Conservation (phyloP, 1,140 invertebrate genomes). For the Lithobius niger region DNA sequence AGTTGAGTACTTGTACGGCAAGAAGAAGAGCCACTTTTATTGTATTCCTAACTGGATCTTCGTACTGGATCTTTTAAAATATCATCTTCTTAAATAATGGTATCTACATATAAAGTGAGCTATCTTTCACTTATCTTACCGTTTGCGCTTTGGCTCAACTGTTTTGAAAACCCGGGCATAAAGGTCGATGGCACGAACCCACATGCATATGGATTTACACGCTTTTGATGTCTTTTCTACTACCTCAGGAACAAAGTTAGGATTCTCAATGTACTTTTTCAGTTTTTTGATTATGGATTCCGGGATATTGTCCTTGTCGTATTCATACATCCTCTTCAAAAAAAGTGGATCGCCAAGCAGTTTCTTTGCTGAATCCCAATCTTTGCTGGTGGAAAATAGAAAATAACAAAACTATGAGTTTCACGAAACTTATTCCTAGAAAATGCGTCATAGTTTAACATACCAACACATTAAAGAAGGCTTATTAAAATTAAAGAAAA, state of each 20-base stretch:
- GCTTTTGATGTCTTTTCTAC: constrained; percentile 61
- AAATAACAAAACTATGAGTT: not conserved
- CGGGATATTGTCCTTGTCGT: constrained; percentile 73
- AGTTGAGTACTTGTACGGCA: too few species aligned
- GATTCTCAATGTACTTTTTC: constrained; percentile 59
- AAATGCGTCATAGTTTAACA: too few species aligned
- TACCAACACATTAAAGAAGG: too few species aligned
- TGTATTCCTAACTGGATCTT: too few species aligned
- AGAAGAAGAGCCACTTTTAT: too few species aligned
- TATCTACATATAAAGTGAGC: too few species aligned
- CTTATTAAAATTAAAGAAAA: too few species aligned
- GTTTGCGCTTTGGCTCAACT: constrained; percentile 69
- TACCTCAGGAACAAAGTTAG: constrained; percentile 36
- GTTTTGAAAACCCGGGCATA: constrained; percentile 68
- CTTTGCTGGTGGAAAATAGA: constrained; percentile 41
- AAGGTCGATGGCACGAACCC: constrained; percentile 75
- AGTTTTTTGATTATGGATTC: constrained; percentile 63
- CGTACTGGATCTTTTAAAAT: too few species aligned
- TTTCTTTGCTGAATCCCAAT: constrained; percentile 69
- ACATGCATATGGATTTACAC: constrained; percentile 76
- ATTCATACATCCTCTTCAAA: constrained; percentile 65
- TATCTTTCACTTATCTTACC: constrained; percentile 42
- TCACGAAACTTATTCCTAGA: too few species aligned
- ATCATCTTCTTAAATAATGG: too few species aligned
- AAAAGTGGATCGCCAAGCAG: constrained; percentile 69